These are phyloP conservation scores for Caenorhabditis plicata DNA, from an alignment of 2,888 invertebrate species.

Conservation along the genomic window DNA sequence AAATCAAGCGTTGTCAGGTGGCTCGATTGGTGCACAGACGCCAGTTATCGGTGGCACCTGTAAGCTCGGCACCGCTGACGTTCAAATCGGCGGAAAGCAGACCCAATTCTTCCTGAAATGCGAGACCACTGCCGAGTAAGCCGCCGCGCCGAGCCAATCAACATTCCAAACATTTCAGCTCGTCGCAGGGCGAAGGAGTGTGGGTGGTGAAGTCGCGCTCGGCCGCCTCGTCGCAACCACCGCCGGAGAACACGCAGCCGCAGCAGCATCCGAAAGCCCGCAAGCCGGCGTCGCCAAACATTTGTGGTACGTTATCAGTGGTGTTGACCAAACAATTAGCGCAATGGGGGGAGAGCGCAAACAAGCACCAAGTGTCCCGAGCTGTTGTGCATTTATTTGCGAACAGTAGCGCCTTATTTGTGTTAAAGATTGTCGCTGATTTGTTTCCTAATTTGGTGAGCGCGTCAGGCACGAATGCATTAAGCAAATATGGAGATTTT, in stretches of 20 bases:
- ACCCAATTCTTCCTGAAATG: constrained; percentile 65
- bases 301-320: constrained; percentile 47
- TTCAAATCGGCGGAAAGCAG: constrained; percentile 65
- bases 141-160: neutral
- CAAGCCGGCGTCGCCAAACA: constrained; percentile 45
- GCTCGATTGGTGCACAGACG: constrained; percentile 35
- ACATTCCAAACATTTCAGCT: constrained; percentile 34
- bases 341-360: too few species aligned
- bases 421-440: too few species aligned
- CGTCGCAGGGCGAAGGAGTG: constrained; percentile 59
- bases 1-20: constrained; percentile 1
- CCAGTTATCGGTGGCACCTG: constrained; percentile 65
- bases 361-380: constrained; percentile 6
- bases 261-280: constrained; percentile 45
- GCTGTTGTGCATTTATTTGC: too few species aligned
- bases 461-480: too few species aligned
- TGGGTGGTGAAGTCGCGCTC: constrained; percentile 64
- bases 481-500: too few species aligned
- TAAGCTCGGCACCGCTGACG: constrained; percentile 60
- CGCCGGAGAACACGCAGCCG: constrained; percentile 41
- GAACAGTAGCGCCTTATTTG: too few species aligned
- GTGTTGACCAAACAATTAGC: too few species aligned
- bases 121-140: constrained; percentile 59
- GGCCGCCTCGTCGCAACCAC: constrained; percentile 32
- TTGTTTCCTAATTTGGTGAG: too few species aligned